A percentile compares a stretch with the other conserved stretches of the same genome.
Evolutionary conservation across 2,888 invertebrate species (phyloP).

Genomic region (Patella ulyssiponensis): DNA sequence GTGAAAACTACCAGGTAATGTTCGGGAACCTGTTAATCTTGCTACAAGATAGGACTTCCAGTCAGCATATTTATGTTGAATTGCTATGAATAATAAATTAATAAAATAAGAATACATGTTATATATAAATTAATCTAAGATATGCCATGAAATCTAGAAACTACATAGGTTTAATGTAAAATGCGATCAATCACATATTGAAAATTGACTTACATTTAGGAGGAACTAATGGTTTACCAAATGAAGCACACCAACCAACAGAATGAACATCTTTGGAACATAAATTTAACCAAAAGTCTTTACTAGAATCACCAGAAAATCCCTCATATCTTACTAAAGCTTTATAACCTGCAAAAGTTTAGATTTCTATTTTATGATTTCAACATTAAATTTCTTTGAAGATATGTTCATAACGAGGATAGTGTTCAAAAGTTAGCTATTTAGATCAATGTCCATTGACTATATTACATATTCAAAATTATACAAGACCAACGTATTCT

Average conservation of each 20-base stretch:
- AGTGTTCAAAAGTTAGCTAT: not conserved
- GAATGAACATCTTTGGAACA: slow-evolving; percentile 96
- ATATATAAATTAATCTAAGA: too few species aligned
- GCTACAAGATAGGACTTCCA: slow-evolving; percentile 96
- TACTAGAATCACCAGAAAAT: slow-evolving; percentile 87
- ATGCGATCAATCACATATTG: not conserved
- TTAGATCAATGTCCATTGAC: too few species aligned
- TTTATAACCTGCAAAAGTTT: slow-evolving; percentile 74
- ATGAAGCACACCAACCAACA: slow-evolving; percentile 97
- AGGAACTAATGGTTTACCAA: slow-evolving; percentile 94
- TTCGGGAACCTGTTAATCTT: slow-evolving; percentile 93
- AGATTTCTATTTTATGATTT: not conserved
- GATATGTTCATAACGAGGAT: not conserved
- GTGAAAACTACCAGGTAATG: slow-evolving; percentile 93
- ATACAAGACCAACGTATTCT: too few species aligned
- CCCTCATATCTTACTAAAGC: slow-evolving; percentile 86
- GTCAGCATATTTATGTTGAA: slow-evolving; percentile 93
- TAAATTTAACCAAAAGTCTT: slow-evolving; percentile 97
- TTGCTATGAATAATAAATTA: slow-evolving; percentile 74
- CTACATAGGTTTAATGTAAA: too few species aligned
- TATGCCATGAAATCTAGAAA: too few species aligned
- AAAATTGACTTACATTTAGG: slow-evolving; percentile 80
- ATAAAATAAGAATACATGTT: too few species aligned
- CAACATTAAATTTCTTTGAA: not conserved
- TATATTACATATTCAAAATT: too few species aligned